Conservation (phyloP, 2,113 vertebrate species). For the Sceloporus tristichus region DNA sequence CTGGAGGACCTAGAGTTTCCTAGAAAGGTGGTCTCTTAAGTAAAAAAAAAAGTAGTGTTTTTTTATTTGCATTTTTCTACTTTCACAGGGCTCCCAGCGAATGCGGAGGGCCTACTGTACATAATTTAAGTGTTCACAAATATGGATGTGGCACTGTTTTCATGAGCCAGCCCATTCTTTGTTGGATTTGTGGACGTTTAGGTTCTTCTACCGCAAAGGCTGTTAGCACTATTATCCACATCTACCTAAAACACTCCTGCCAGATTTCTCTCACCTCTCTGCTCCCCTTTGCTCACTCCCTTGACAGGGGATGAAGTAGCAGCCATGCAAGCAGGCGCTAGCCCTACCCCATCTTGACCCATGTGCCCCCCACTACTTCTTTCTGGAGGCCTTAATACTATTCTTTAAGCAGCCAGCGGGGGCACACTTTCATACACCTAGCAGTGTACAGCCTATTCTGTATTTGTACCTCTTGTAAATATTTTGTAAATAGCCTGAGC, state of each 20-base stretch:
- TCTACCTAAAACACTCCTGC: neutral
- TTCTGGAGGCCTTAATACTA: conserved; percentile 35
- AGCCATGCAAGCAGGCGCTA: neutral
- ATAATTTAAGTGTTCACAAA: neutral
- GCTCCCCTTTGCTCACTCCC: neutral
- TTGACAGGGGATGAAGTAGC: neutral
- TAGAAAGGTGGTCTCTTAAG: too few relatives aligned
- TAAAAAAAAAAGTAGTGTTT: too few relatives aligned
- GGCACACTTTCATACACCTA: neutral
- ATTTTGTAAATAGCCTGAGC: conserved; percentile 29
- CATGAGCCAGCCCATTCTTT: conserved; percentile 67
- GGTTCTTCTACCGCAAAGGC: neutral
- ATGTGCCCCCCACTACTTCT: neutral
- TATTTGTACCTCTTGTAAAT: conserved; percentile 38
- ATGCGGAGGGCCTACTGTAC: neutral
- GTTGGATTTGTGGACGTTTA: neutral
- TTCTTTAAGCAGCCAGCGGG: neutral
- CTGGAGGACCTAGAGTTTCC: too few relatives aligned
- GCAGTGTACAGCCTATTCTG: neutral
- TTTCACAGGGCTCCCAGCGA: too few relatives aligned
- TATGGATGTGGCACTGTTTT: neutral
- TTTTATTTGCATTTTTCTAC: too few relatives aligned
- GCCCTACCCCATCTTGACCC: conserved; percentile 42
- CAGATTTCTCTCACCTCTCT: neutral
- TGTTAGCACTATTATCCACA: neutral